phyloP scores from a whole-genome alignment of 2,113 vertebrate genomes.

The Hoplias malabaricus region DNA sequence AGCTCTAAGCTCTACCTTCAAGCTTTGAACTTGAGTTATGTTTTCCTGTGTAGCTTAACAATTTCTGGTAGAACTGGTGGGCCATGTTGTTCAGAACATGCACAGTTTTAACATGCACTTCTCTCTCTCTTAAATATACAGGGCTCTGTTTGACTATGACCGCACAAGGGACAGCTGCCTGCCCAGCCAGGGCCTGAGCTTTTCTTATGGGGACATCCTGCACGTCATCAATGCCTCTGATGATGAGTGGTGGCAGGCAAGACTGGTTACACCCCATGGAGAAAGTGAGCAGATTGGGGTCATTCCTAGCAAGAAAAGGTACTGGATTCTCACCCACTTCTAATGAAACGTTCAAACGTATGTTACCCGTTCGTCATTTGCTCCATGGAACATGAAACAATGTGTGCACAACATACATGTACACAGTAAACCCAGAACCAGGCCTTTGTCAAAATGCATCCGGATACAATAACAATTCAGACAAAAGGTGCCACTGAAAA shows the following conservation, averaged over 20 bases:
- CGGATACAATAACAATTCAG: background rate
- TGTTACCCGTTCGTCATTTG: no score
- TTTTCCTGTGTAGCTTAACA: no score
- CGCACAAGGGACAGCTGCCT: conserved; percentile 96
- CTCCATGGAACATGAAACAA: background rate
- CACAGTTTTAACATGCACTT: background rate
- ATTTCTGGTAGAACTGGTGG: no score
- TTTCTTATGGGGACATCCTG: conserved; percentile 95
- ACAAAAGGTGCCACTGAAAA: background rate
- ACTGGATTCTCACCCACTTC: background rate
- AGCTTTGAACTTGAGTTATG: no score
- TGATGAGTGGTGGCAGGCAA: conserved; percentile 98
- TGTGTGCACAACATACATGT: conserved; percentile 9
- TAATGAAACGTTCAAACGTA: background rate
- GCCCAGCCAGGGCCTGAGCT: conserved; percentile 97
- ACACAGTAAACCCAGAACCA: conserved; percentile 6
- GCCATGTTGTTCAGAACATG: no score
- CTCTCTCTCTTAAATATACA: conserved; percentile 55
- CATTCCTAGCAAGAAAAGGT: conserved; percentile 99
- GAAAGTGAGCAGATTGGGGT: conserved; percentile 98
- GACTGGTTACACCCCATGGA: conserved; percentile 92
- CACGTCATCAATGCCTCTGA: conserved; percentile 98
- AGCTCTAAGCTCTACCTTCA: no score
- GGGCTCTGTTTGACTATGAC: conserved; percentile 98
- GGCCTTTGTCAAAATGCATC: background rate